Evolutionary conservation across 2,888 invertebrate genomes (phyloP), one percentile per base, ranked within the genome.

Genomic region (Hirtodrosophila duncani): DNA sequence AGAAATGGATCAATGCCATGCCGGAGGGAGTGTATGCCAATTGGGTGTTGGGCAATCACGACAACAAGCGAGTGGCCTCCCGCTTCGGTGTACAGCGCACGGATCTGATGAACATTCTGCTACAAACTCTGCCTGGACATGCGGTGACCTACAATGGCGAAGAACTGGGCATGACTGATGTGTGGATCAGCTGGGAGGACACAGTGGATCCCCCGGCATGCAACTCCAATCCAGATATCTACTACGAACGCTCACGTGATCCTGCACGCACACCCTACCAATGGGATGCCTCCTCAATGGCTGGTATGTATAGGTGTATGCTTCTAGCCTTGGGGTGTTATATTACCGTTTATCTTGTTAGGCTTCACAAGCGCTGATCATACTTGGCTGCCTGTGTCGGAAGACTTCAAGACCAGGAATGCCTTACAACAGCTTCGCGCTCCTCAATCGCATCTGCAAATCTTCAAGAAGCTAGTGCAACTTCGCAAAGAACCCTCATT

Each of bases 61-160:
- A 95, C 75, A 90, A 92, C 26, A 89, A 86, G 42, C 89, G 95
- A 53, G 89, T 91, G 3, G 92, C 92, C 0, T 89, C 92, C 2
- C 89, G 94, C 55, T 91, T 91, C 52, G 93, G 93, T 0, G 87
- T 88, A 0, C 89, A 91, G 41, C 88, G 93, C 52, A 90, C 91
- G 0, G 95, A 96, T 84, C 91, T 92, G 8, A 89, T 96, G 55
- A 94, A 94, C 78, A 95, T 97, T 91, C 84, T 98, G 26, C 88
- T 92, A 8, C 88, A 94, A 77, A 88, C 96, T 2, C 87, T 97
- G 49, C 96, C 96, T 0, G 97, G 97, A 11, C 90, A 94, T 13
- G 91, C 92, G 10, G 91, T 96, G 0, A 93, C 94, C 0, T 97
- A 97, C 82, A 94, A 97, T 88, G 94, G 93, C 0, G 93, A 94